phyloP scores from a whole-genome alignment of 92 coral and sea anemone genomes.

The Phenganax subtilis region DNA sequence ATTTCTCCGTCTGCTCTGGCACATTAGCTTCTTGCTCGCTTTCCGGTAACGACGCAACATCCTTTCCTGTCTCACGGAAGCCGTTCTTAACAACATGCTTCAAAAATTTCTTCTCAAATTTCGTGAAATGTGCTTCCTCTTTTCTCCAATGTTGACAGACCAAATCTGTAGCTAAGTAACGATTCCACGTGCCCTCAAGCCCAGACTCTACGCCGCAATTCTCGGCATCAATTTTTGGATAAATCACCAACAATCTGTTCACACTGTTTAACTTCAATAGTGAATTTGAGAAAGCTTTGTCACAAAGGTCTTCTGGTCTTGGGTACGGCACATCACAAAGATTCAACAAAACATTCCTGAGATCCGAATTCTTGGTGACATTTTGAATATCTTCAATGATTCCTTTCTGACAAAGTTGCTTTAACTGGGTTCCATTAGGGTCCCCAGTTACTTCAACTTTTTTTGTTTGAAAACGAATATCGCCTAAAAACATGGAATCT shows the following conservation, averaged over 20 bases:
- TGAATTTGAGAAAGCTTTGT: constrained; percentile 22
- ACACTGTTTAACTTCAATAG: constrained; percentile 10
- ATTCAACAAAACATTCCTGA: constrained; percentile 11
- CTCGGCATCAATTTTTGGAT: constrained; percentile 31
- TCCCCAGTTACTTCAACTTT: constrained; percentile 36
- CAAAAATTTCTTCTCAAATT: constrained; percentile 31
- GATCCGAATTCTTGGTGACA: constrained; percentile 11
- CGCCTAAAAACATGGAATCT: constrained; percentile 24
- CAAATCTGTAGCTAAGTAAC: constrained; percentile 38
- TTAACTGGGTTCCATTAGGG: constrained; percentile 34
- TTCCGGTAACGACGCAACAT: not conserved
- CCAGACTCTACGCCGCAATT: constrained; percentile 33
- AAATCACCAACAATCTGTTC: constrained; percentile 8
- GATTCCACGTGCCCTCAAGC: constrained; percentile 38
- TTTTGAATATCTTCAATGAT: constrained; percentile 28
- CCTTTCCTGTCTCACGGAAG: not conserved
- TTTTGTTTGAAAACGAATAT: constrained; percentile 20
- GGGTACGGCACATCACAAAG: constrained; percentile 38
- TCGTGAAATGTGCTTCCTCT: constrained; percentile 20
- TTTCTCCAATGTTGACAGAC: constrained; percentile 23
- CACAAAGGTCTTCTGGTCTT: constrained; percentile 38
- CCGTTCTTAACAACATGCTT: constrained; percentile 33
- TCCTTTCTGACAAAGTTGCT: constrained; percentile 38
- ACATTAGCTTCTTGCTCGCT: not conserved
- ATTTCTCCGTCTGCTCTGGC: not conserved